A percentile compares a stretch with the other conserved stretches of the same genome.
Evolutionary conservation across 2,888 invertebrate genomes (phyloP).

Genomic region (Toxonevra muliebris): DNA sequence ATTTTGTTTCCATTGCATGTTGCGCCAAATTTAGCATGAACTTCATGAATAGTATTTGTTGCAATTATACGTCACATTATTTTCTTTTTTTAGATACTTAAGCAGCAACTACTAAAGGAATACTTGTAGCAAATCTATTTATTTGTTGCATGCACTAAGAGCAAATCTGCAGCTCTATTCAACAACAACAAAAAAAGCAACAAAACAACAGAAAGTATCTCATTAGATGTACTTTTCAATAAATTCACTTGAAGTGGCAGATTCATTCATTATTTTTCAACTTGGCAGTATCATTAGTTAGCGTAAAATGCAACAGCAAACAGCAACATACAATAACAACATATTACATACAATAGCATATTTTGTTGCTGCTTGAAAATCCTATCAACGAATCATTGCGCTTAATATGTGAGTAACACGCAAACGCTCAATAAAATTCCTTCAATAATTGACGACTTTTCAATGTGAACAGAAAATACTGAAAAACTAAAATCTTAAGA

Average conservation of each 20-base stretch:
- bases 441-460: constrained; percentile 46
- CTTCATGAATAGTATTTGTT: constrained; percentile 19
- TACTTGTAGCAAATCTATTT: neutral
- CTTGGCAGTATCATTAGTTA: constrained; percentile 8
- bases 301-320: constrained; percentile 10
- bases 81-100: constrained; percentile 8
- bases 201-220: constrained; percentile 34
- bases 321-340: constrained; percentile 20
- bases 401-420: constrained; percentile 55
- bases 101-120: neutral
- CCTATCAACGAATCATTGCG: constrained; percentile 37
- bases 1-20: constrained; percentile 1
- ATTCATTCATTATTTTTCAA: constrained; percentile 44
- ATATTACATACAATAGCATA: neutral
- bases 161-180: too few relatives aligned
- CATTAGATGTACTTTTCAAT: constrained; percentile 51
- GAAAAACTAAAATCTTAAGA: neutral
- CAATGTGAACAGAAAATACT: constrained; percentile 6
- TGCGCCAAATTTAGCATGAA: constrained; percentile 6
- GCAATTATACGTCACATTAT: constrained; percentile 24
- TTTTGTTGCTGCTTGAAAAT: constrained; percentile 17
- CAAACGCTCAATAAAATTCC: constrained; percentile 57
- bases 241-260: constrained; percentile 43
- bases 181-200: neutral
- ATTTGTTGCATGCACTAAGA: too few relatives aligned